Conservation (phyloP, 1,140 invertebrate genomes). For the Pseudachorutes palmiensis region DNA sequence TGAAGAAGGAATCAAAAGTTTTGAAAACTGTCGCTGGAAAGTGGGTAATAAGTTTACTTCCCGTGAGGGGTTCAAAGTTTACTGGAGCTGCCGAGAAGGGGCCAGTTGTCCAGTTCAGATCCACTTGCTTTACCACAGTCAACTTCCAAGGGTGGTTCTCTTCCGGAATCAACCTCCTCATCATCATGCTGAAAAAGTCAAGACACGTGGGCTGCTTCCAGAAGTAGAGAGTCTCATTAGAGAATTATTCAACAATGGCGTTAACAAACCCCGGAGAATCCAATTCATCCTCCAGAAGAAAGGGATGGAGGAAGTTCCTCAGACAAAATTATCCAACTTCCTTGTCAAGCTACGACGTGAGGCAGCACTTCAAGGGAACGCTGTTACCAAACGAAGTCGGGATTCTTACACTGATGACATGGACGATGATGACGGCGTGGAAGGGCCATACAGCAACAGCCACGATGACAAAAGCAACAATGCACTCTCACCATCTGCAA, state of each 20-base stretch:
- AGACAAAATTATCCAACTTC: slow-evolving; percentile 4
- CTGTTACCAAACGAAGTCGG: background rate
- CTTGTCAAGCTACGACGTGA: background rate
- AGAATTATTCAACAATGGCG: background rate
- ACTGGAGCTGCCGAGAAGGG: slow-evolving; percentile 5
- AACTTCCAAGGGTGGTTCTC: slow-evolving; percentile 3
- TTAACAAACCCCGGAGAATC: background rate
- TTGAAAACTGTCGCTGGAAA: slow-evolving; percentile 10
- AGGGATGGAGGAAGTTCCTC: slow-evolving; percentile 1
- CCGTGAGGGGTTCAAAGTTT: slow-evolving; percentile 1
- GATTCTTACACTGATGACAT: background rate
- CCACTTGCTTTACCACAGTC: slow-evolving; percentile 3
- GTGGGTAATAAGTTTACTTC: slow-evolving; percentile 5
- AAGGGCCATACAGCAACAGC: background rate
- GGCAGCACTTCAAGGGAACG: background rate
- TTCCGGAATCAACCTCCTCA: slow-evolving; percentile 1
- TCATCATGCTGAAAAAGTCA: background rate
- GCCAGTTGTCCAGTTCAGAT: slow-evolving; percentile 2
- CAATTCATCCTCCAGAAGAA: slow-evolving; percentile 4
- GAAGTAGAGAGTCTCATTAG: slow-evolving; percentile 7
- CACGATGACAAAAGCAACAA: background rate
- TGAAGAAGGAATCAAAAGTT: slow-evolving; percentile 6
- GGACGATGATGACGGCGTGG: background rate
- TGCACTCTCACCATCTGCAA: background rate
- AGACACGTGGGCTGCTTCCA: background rate